These are phyloP conservation scores for Atherinosoma microstoma DNA, from an alignment of 2,797 vertebrate genomes.

Conservation along the genomic window DNA sequence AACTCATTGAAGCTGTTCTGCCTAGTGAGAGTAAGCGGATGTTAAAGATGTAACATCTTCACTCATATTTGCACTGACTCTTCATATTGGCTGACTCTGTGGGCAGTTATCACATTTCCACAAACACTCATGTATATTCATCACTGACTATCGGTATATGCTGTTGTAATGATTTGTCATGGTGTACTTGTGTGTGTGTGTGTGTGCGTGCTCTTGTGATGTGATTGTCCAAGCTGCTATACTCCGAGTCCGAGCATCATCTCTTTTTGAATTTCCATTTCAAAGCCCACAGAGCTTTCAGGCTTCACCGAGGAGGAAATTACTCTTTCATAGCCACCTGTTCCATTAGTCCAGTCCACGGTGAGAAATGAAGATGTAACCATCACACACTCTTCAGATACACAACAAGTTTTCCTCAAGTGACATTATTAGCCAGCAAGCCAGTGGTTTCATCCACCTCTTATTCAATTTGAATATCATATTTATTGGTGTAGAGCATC, in stretches of 20 bases:
- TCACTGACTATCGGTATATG: slow-evolving; percentile 7
- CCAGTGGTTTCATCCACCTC: slow-evolving; percentile 14
- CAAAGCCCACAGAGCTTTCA: slow-evolving; percentile 45
- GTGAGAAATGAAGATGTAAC: slow-evolving; percentile 40
- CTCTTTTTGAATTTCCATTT: slow-evolving; percentile 56
- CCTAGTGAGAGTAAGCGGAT: not conserved
- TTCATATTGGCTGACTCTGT: slow-evolving; percentile 25
- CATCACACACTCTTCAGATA: slow-evolving; percentile 1
- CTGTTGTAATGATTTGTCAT: slow-evolving; percentile 27
- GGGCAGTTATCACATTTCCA: slow-evolving; percentile 20
- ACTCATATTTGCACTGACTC: slow-evolving; percentile 17
- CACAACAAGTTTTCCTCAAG: not conserved
- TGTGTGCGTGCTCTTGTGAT: not conserved
- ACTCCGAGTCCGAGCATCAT: slow-evolving; percentile 2
- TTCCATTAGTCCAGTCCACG: slow-evolving; percentile 20
- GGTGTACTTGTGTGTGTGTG: not conserved
- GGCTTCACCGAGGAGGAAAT: slow-evolving; percentile 20
- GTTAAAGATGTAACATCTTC: slow-evolving; percentile 17
- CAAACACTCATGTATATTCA: slow-evolving; percentile 17
- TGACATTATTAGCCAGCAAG: slow-evolving; percentile 5
- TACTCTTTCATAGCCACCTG: slow-evolving; percentile 46
- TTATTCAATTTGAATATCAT: slow-evolving; percentile 15
- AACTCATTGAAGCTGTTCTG: not conserved
- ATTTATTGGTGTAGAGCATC: not conserved
- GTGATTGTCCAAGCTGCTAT: slow-evolving; percentile 2